Conservation (phyloP, 2,797 vertebrate species). For the Clarias platycephalus region DNA sequence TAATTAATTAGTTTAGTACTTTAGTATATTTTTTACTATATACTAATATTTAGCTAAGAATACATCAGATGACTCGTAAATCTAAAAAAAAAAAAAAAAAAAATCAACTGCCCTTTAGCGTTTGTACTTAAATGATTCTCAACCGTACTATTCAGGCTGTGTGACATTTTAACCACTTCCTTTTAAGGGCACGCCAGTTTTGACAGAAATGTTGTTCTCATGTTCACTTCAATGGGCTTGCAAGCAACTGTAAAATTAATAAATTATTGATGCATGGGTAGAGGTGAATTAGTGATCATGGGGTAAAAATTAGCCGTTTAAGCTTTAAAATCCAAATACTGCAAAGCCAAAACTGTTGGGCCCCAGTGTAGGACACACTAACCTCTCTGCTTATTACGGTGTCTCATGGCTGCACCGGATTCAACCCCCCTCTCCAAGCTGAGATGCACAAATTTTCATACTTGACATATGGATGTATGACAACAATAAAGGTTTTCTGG, state of each 20-base stretch:
- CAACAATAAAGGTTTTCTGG: neutral
- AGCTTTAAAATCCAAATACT: neutral
- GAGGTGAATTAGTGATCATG: neutral
- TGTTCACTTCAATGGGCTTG: neutral
- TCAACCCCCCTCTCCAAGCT: neutral
- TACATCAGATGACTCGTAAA: neutral
- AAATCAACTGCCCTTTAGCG: neutral
- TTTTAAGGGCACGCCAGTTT: conserved; percentile 3
- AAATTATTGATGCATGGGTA: neutral
- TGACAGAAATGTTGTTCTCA: neutral
- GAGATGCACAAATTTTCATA: neutral
- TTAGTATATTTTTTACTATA: neutral
- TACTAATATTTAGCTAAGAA: too few species aligned
- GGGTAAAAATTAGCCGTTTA: neutral
- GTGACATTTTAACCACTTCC: conserved; percentile 19
- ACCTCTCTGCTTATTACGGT: neutral
- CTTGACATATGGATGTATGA: neutral
- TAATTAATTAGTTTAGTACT: neutral
- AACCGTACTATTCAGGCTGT: neutral
- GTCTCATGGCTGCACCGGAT: neutral
- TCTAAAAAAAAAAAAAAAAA: neutral
- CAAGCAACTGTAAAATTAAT: neutral
- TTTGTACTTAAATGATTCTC: neutral
- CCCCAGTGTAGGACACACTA: neutral
- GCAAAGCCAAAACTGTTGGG: neutral